phyloP scores from a whole-genome alignment of 2,888 invertebrate genomes.

The Maniola hyperantus region DNA sequence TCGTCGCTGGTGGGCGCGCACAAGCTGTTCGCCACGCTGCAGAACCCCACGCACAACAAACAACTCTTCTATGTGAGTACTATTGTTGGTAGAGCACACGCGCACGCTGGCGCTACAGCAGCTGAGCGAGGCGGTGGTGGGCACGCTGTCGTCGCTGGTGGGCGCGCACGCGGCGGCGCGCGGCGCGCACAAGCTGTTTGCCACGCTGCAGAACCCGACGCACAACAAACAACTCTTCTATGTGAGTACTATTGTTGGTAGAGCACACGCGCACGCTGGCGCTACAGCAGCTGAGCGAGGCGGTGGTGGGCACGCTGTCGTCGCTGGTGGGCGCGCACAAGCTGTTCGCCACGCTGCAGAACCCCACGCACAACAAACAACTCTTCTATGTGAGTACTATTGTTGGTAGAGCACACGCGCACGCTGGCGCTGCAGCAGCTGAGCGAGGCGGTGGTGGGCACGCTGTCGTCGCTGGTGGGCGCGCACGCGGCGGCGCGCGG shows the following conservation, averaged over 20 bases:
- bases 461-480: constrained; percentile 91
- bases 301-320: constrained; percentile 8
- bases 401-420: background rate
- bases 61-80: constrained; percentile 55
- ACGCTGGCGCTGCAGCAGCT: background rate
- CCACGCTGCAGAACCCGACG: constrained; percentile 91
- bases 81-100: background rate
- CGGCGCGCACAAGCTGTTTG: constrained; percentile 93
- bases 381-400: constrained; percentile 56
- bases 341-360: background rate
- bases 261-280: background rate
- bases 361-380: constrained; percentile 7
- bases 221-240: constrained; percentile 96
- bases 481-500: too few relatives aligned
- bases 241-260: constrained; percentile 56
- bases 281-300: background rate
- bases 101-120: background rate
- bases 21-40: constrained; percentile 2
- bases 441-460: constrained; percentile 61
- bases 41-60: constrained; percentile 3
- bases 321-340: background rate
- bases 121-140: background rate
- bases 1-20: constrained; percentile 87
- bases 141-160: constrained; percentile 91
- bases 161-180: too few relatives aligned